phyloP scores from a whole-genome alignment of 2,797 vertebrate genomes.

The Lophius americanus region DNA sequence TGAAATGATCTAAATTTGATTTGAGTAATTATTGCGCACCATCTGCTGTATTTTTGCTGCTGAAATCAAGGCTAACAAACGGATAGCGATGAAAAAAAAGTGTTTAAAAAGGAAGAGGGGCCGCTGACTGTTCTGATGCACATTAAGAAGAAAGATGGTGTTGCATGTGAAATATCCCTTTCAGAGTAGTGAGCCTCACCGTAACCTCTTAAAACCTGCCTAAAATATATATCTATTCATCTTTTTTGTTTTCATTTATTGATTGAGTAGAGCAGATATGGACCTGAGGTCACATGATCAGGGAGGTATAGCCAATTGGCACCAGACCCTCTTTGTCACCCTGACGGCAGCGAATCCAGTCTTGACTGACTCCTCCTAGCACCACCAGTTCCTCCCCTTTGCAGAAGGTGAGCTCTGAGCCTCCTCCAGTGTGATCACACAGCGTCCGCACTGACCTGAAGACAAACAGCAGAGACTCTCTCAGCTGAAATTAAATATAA shows the following conservation, averaged over 20 bases:
- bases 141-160: slow-evolving; percentile 67
- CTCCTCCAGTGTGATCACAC: slow-evolving; percentile 86
- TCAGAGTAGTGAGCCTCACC: slow-evolving; percentile 62
- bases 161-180: slow-evolving; percentile 67
- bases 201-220: slow-evolving; percentile 63
- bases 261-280: slow-evolving; percentile 60
- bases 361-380: slow-evolving; percentile 88
- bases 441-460: slow-evolving; percentile 89
- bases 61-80: slow-evolving; percentile 65
- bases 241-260: slow-evolving; percentile 33
- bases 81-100: slow-evolving; percentile 52
- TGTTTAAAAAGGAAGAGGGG: slow-evolving; percentile 53
- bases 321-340: slow-evolving; percentile 89
- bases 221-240: slow-evolving; percentile 55
- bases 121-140: slow-evolving; percentile 55
- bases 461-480: slow-evolving; percentile 17
- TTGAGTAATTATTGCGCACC: slow-evolving; percentile 67
- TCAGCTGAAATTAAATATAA: slow-evolving; percentile 6
- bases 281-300: slow-evolving; percentile 86
- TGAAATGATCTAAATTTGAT: slow-evolving; percentile 57
- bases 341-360: slow-evolving; percentile 93
- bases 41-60: slow-evolving; percentile 67
- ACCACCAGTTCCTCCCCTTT: slow-evolving; percentile 91
- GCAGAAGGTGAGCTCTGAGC: slow-evolving; percentile 87
- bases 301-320: slow-evolving; percentile 94